Conservation (phyloP, 2,113 vertebrate genomes). For the Neodontobutis hainanensis region DNA sequence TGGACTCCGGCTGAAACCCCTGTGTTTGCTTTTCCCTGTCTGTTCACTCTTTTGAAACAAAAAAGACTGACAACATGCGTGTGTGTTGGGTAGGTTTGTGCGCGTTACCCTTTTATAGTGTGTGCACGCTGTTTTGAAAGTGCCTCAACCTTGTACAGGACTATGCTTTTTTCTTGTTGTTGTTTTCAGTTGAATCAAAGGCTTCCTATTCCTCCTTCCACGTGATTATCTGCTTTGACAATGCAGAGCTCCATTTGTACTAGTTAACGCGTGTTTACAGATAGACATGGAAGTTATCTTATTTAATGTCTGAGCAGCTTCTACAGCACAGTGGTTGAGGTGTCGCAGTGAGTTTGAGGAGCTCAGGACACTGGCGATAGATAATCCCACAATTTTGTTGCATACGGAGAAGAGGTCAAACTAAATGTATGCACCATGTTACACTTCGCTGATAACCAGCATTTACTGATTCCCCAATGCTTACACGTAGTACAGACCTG, state of each 20-base stretch:
- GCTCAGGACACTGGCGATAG: constrained; percentile 32
- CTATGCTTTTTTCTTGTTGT: constrained; percentile 20
- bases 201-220: constrained; percentile 11
- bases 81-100: constrained; percentile 24
- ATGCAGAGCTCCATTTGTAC: constrained; percentile 37
- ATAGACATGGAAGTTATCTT: constrained; percentile 13
- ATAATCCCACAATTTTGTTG: constrained; percentile 26
- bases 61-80: constrained; percentile 30
- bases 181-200: constrained; percentile 52
- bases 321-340: constrained; percentile 24
- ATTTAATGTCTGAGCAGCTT: constrained; percentile 24
- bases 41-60: constrained; percentile 25
- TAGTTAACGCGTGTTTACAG: constrained; percentile 15
- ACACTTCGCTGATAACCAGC: constrained; percentile 12
- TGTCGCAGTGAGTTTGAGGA: constrained; percentile 16
- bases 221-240: constrained; percentile 43
- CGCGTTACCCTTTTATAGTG: constrained; percentile 49
- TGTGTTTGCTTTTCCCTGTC: constrained; percentile 2
- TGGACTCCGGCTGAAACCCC: constrained; percentile 89
- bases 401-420: constrained; percentile 49
- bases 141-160: constrained; percentile 74
- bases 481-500: constrained; percentile 14
- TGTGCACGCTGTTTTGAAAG: constrained; percentile 73
- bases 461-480: constrained; percentile 50
- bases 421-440: constrained; percentile 27